These are phyloP conservation scores for Thelaira solivaga DNA, from an alignment of 2,888 invertebrate species.

Conservation along the genomic window DNA sequence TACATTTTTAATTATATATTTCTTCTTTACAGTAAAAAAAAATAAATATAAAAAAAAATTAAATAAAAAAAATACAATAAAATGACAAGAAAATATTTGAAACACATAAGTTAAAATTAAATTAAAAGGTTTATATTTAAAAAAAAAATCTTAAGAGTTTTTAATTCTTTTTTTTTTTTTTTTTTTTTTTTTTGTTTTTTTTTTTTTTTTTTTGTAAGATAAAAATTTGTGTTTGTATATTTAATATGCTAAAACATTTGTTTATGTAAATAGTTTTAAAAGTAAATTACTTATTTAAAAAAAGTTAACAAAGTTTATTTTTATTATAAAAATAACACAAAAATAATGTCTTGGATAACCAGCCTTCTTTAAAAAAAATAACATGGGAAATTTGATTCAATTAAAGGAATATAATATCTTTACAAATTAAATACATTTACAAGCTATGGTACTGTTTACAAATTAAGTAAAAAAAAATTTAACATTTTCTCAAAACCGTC, in stretches of 20 bases:
- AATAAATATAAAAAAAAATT: constrained; percentile 50
- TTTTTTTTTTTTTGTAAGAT: constrained; percentile 37
- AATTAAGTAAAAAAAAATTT: too few species aligned
- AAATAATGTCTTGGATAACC: constrained; percentile 78
- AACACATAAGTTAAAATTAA: constrained; percentile 64
- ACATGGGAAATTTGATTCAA: constrained; percentile 59
- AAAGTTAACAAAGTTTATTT: constrained; percentile 57
- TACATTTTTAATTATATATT: constrained; percentile 48
- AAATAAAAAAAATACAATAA: constrained; percentile 57
- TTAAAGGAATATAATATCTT: constrained; percentile 62
- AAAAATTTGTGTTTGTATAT: constrained; percentile 51
- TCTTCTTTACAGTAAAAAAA: constrained; percentile 42
- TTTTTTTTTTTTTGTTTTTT: constrained; percentile 44
- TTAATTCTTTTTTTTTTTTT: constrained; percentile 35
- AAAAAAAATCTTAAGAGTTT: constrained; percentile 52
- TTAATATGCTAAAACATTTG: constrained; percentile 55
- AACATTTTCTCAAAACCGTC: too few species aligned
- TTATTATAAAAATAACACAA: constrained; percentile 57
- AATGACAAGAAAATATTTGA: constrained; percentile 68
- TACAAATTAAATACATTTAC: constrained; percentile 49
- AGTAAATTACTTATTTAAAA: constrained; percentile 55
- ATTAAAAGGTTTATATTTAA: too few species aligned
- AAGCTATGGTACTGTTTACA: too few species aligned
- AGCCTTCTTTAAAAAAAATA: constrained; percentile 74
- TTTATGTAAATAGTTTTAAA: constrained; percentile 57